phyloP scores from a whole-genome alignment of 2,797 vertebrate species.

The Menidia menidia region DNA sequence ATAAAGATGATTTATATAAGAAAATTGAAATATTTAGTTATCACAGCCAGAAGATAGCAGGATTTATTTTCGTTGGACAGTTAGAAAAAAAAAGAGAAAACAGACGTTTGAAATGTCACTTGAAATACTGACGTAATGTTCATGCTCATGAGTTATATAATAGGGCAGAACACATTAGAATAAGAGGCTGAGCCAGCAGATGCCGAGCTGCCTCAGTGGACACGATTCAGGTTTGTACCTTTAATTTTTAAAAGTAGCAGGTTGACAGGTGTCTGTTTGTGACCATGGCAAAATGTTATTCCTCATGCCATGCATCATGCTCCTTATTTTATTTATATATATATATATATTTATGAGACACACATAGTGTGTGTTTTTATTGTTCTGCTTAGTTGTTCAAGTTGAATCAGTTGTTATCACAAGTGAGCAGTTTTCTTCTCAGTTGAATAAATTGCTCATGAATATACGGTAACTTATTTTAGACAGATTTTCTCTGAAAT shows the following conservation, averaged over 20 bases:
- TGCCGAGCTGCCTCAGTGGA: slow-evolving; percentile 44
- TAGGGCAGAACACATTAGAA: slow-evolving; percentile 59
- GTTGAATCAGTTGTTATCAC: neutral
- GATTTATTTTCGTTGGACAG: slow-evolving; percentile 35
- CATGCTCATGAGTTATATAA: slow-evolving; percentile 70
- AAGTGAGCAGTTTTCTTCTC: neutral
- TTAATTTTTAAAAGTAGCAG: slow-evolving; percentile 21
- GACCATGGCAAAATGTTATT: slow-evolving; percentile 23
- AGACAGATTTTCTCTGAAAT: slow-evolving; percentile 23
- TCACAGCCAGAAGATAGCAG: slow-evolving; percentile 21
- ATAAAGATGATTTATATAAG: slow-evolving; percentile 17
- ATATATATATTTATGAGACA: too few species aligned
- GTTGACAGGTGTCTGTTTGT: slow-evolving; percentile 44
- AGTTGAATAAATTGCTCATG: slow-evolving; percentile 20
- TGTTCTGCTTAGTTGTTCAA: too few species aligned
- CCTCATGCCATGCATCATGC: neutral
- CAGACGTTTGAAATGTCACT: slow-evolving; percentile 52
- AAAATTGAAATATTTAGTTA: slow-evolving; percentile 32
- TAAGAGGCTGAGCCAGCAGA: slow-evolving; percentile 56
- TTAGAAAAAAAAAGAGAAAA: slow-evolving; percentile 45
- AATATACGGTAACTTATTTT: slow-evolving; percentile 16
- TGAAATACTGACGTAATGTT: slow-evolving; percentile 66
- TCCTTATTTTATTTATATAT: too few species aligned
- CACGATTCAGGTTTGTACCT: slow-evolving; percentile 55
- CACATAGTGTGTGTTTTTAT: too few species aligned